Evolutionary conservation across 2,113 vertebrate genomes (phyloP).

Genomic region (Equus quagga): DNA sequence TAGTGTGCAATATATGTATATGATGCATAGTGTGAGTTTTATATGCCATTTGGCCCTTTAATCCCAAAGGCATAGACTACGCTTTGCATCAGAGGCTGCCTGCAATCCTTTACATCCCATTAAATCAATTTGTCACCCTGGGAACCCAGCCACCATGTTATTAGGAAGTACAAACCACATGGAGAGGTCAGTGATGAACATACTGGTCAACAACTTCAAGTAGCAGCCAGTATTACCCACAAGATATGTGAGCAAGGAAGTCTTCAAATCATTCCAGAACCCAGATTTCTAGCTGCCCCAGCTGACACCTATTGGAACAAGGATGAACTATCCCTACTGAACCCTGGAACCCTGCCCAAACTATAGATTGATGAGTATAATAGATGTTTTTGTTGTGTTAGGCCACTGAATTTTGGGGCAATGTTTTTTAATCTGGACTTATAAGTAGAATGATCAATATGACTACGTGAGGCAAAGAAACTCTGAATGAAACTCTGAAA

Average conservation of each 20-base stretch:
- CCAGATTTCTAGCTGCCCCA: background rate
- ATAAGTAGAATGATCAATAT: background rate
- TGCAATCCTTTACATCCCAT: background rate
- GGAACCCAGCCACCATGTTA: background rate
- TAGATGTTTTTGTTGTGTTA: background rate
- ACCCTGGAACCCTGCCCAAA: background rate
- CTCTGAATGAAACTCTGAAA: background rate
- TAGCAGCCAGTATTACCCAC: background rate
- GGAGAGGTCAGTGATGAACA: background rate
- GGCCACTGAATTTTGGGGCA: background rate
- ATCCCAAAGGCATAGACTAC: background rate
- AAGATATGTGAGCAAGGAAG: background rate
- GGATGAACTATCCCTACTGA: background rate
- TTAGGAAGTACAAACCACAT: background rate
- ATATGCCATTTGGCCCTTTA: background rate
- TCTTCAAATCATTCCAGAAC: background rate
- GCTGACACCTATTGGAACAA: background rate
- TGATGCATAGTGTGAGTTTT: background rate
- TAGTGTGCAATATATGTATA: too few relatives aligned
- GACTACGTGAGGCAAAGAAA: background rate
- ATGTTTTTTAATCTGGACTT: background rate
- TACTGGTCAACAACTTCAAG: background rate
- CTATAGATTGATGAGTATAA: background rate
- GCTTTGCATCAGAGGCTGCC: background rate
- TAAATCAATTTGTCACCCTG: background rate